Conservation (phyloP, 2,888 invertebrate genomes). For the Laothoe populi region DNA sequence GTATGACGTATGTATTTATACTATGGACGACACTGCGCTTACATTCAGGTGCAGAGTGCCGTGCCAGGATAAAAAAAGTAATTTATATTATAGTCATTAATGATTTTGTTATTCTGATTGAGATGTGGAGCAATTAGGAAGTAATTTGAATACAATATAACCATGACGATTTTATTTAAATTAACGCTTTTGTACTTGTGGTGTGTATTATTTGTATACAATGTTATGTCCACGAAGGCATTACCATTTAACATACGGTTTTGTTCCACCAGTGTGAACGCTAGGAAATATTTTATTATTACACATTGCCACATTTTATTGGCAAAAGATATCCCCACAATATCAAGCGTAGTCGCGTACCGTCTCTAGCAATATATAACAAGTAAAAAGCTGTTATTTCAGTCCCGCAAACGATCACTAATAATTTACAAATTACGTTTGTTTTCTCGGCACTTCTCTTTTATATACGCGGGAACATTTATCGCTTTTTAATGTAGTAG, state of each 20-base stretch:
- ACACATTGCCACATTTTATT: too few relatives aligned
- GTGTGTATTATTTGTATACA: not conserved
- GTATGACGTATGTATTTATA: too few relatives aligned
- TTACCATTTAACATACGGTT: too few relatives aligned
- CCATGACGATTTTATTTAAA: too few relatives aligned
- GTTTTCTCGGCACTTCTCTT: conserved; percentile 44
- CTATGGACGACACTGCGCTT: too few relatives aligned
- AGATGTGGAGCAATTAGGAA: not conserved
- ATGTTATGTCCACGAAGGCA: too few relatives aligned
- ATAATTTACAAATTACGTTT: conserved; percentile 58
- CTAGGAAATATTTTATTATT: too few relatives aligned
- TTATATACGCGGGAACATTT: conserved; percentile 59
- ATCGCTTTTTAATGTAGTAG: conserved; percentile 72
- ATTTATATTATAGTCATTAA: too few relatives aligned
- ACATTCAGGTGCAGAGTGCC: too few relatives aligned
- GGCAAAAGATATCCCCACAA: not conserved
- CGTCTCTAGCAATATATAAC: conserved; percentile 34
- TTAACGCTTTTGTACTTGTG: too few relatives aligned
- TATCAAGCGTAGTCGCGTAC: not conserved
- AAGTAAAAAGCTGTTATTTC: conserved; percentile 47
- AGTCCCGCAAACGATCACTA: conserved; percentile 46
- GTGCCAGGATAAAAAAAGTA: too few relatives aligned
- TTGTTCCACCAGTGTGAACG: too few relatives aligned
- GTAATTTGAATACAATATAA: not conserved
- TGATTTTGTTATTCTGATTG: not conserved